Evolutionary conservation across 2,797 vertebrate species (phyloP).

Genomic region (Microcaecilia unicolor): DNA sequence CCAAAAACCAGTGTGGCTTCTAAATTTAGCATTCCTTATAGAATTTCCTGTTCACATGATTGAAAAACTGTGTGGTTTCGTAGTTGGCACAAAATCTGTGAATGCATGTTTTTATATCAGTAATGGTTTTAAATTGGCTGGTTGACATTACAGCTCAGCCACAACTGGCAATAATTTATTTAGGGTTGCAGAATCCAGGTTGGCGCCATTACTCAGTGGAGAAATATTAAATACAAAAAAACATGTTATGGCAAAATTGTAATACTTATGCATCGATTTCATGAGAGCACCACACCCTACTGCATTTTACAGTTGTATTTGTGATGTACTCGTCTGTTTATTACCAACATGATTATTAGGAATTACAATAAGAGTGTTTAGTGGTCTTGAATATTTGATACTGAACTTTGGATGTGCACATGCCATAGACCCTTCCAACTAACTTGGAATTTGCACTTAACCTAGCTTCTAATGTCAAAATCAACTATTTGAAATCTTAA

Average conservation of each 20-base stretch:
- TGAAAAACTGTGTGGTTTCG: constrained; percentile 45
- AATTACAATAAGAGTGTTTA: constrained; percentile 1
- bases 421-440: not conserved
- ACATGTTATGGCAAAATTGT: too few species aligned
- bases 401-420: not conserved
- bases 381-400: not conserved
- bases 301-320: constrained; percentile 2
- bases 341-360: not conserved
- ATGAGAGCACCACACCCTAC: constrained; percentile 18
- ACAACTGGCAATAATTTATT: constrained; percentile 41
- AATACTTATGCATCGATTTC: constrained; percentile 13
- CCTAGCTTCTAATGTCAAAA: not conserved
- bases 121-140: constrained; percentile 56
- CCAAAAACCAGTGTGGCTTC: constrained; percentile 34
- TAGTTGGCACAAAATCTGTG: constrained; percentile 46
- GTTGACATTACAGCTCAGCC: constrained; percentile 48
- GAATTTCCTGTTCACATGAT: constrained; percentile 39
- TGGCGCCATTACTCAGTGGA: constrained; percentile 31
- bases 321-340: not conserved
- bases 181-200: constrained; percentile 41
- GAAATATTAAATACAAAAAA: constrained; percentile 6
- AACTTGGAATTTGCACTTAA: not conserved
- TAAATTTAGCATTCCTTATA: constrained; percentile 39
- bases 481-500: not conserved
- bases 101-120: constrained; percentile 52